Evolutionary conservation across 2,888 invertebrate species (phyloP), one percentile per base, ranked within the genome.

Genomic region (Tachystola acroxantha): DNA sequence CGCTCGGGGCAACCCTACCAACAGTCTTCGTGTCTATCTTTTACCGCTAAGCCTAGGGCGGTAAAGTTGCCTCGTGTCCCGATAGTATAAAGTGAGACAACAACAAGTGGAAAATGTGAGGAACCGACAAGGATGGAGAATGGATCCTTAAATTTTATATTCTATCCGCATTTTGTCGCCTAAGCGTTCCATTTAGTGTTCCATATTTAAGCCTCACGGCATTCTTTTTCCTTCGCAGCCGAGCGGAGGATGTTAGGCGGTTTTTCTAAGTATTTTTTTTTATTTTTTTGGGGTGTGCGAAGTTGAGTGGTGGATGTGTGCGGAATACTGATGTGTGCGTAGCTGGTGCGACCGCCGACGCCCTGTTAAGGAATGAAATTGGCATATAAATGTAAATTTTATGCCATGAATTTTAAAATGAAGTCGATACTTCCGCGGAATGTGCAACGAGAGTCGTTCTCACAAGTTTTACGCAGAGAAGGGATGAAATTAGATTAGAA

Each of bases 341-440:
- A 6, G 16, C 16, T 16, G 3, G 3, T 16, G 78, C 72, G 62
- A 72, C 77, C 75, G 67, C 76, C 74, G 67, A 73, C 75, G 76
- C 79, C 73, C 81, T 78, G 80, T 80, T 82, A 79, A 74, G 81
- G 79, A 80, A 82, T 82, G 80, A 86, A 86, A 86, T 86, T 84
- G 86, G 86, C 85, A 85, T 85, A 85, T 85, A 85, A 85, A 86
- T 85, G 86, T 85, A 84, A 85, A 86, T 86, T 85, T 86, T 84
- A 85, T 84, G 85, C 85, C 70, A 85, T 86, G 86, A 86, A 86
- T 86, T 86, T 86, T 86, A 86, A 85, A 86, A 85, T 82, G 78
- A 73, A 84, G 82, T 77, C 82, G 78, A 85, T 84, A 81, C 80
- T 81, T 82, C 76, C 80, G 66, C 69, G 77, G 66, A 67, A 64